Evolutionary conservation across 1,140 invertebrate species (phyloP).

Genomic region (Nasonia giraulti): DNA sequence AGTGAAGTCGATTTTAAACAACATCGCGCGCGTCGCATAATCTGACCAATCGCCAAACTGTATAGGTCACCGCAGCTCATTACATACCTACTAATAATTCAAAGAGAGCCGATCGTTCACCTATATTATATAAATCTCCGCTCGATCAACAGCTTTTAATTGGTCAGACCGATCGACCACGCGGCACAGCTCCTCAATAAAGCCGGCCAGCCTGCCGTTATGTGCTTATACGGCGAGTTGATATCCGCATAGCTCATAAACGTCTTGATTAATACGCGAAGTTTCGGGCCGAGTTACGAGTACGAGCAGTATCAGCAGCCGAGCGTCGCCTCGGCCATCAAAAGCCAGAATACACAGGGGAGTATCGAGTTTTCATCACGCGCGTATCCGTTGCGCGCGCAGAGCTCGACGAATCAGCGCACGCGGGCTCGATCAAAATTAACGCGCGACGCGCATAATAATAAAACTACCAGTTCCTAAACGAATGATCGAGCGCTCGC

Average conservation of each 20-base stretch:
- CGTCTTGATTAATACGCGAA: not conserved
- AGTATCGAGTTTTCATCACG: not conserved
- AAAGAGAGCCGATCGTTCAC: too few relatives aligned
- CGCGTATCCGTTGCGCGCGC: not conserved
- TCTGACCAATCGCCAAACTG: too few relatives aligned
- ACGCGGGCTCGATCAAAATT: slow-evolving; percentile 6
- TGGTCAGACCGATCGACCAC: not conserved
- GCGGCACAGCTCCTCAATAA: not conserved
- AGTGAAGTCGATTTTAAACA: not conserved
- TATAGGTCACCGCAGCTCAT: too few relatives aligned
- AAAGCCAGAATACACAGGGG: not conserved
- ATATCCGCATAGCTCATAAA: not conserved
- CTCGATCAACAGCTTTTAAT: slow-evolving; percentile 1
- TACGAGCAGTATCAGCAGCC: not conserved
- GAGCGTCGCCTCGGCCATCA: not conserved
- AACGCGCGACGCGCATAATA: not conserved
- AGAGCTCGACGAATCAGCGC: too few relatives aligned
- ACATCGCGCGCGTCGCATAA: not conserved
- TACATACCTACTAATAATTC: too few relatives aligned
- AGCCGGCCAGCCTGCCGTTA: not conserved
- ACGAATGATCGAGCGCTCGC: slow-evolving; percentile 28
- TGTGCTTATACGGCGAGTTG: not conserved
- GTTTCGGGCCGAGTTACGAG: not conserved
- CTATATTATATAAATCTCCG: too few relatives aligned
- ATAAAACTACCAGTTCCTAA: slow-evolving; percentile 18